Conservation (phyloP, 2,113 vertebrate species). For the Bombycilla garrulus region DNA sequence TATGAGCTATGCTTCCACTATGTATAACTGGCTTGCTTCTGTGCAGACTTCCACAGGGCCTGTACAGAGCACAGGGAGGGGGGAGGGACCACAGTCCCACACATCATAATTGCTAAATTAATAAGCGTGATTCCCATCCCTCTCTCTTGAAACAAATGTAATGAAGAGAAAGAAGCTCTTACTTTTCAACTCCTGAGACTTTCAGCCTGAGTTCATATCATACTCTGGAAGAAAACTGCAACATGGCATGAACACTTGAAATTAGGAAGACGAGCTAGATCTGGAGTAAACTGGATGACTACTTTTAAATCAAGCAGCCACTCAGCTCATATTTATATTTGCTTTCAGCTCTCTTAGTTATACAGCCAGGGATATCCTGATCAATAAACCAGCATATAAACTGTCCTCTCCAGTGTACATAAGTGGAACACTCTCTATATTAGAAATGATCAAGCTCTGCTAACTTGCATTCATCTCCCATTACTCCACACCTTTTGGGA, state of each 20-base stretch:
- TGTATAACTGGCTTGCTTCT: neutral
- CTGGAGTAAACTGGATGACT: neutral
- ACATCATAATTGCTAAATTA: neutral
- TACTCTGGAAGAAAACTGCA: neutral
- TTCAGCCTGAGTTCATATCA: neutral
- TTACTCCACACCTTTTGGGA: neutral
- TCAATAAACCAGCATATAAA: neutral
- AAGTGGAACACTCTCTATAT: neutral
- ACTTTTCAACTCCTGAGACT: neutral
- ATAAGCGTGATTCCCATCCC: neutral
- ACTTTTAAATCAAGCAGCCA: neutral
- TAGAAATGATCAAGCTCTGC: neutral
- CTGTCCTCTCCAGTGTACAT: neutral
- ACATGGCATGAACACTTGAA: neutral
- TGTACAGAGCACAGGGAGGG: neutral
- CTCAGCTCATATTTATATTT: neutral
- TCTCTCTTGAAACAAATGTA: neutral
- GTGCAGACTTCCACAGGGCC: neutral
- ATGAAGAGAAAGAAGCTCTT: neutral
- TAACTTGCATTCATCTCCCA: neutral
- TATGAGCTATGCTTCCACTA: neutral
- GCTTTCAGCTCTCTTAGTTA: neutral
- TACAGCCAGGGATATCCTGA: neutral
- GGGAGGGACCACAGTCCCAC: neutral
- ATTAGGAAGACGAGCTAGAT: neutral